These are phyloP conservation scores for Siniperca chuatsi DNA, from an alignment of 2,113 vertebrate species.

Conservation along the genomic window DNA sequence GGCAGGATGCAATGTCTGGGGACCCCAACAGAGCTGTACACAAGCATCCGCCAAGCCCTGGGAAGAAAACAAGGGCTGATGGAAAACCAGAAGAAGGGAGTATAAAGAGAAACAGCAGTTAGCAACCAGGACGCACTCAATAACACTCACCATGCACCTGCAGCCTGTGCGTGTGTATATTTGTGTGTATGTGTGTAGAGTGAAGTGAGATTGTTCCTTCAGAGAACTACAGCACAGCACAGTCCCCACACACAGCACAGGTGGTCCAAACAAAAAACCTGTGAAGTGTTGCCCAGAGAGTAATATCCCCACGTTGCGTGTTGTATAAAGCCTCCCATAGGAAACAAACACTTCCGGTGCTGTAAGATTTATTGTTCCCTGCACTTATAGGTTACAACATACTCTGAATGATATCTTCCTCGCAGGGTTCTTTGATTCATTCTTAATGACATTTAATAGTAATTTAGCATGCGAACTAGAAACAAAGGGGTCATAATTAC, in stretches of 20 bases:
- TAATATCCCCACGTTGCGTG: constrained; percentile 77
- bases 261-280: constrained; percentile 82
- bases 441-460: constrained; percentile 40
- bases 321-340: constrained; percentile 79
- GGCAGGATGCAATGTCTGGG: constrained; percentile 86
- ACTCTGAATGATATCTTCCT: constrained; percentile 81
- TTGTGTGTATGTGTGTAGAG: constrained; percentile 43
- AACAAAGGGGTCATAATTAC: constrained; percentile 60
- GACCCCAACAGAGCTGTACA: constrained; percentile 79
- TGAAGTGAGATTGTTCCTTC: constrained; percentile 63
- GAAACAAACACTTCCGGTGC: constrained; percentile 84
- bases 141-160: constrained; percentile 84
- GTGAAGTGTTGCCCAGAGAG: constrained; percentile 81
- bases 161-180: constrained; percentile 64
- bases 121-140: constrained; percentile 82
- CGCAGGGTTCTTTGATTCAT: constrained; percentile 51
- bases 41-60: constrained; percentile 84
- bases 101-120: constrained; percentile 78
- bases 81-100: constrained; percentile 76
- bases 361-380: constrained; percentile 79
- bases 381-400: constrained; percentile 72
- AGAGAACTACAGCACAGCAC: constrained; percentile 69
- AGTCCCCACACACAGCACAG: constrained; percentile 77
- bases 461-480: constrained; percentile 36
- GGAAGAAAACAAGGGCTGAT: constrained; percentile 84